Percentiles rank a stretch among this genome's conserved stretches.
These are phyloP conservation scores for Spheniscus humboldti DNA, from an alignment of 2,797 vertebrate genomes.

Conservation along the genomic window DNA sequence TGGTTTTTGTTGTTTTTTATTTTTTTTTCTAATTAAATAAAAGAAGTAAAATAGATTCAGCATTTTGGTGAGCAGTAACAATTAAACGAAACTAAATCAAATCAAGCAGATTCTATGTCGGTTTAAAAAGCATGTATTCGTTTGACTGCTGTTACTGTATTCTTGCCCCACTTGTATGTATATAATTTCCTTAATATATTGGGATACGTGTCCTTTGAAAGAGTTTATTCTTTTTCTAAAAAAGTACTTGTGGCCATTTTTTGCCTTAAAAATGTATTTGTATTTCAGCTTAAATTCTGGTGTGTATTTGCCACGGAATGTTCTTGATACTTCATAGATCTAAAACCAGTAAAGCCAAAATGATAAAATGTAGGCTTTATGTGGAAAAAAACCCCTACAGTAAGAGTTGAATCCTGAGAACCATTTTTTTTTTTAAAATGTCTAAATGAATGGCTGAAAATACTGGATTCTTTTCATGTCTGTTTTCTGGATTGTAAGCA, in stretches of 20 bases:
- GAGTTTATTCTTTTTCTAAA: background rate
- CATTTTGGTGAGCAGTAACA: background rate
- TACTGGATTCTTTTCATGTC: background rate
- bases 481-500: background rate
- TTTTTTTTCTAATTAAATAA: background rate
- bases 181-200: background rate
- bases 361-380: background rate
- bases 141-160: background rate
- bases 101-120: too few relatives aligned
- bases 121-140: background rate
- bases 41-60: background rate
- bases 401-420: background rate
- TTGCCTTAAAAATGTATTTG: background rate
- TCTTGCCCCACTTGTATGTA: accelerated
- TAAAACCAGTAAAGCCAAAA: background rate
- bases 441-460: background rate
- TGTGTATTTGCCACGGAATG: background rate
- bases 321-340: background rate
- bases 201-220: accelerated
- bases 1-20: background rate
- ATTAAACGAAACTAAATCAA: background rate
- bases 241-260: background rate
- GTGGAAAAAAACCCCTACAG: background rate
- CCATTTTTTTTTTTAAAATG: accelerated
- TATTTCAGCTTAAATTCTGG: background rate